Evolutionary conservation across 2,113 vertebrate genomes (phyloP), one percentile per base, ranked within the genome.

Genomic region (Anhinga rufa): DNA sequence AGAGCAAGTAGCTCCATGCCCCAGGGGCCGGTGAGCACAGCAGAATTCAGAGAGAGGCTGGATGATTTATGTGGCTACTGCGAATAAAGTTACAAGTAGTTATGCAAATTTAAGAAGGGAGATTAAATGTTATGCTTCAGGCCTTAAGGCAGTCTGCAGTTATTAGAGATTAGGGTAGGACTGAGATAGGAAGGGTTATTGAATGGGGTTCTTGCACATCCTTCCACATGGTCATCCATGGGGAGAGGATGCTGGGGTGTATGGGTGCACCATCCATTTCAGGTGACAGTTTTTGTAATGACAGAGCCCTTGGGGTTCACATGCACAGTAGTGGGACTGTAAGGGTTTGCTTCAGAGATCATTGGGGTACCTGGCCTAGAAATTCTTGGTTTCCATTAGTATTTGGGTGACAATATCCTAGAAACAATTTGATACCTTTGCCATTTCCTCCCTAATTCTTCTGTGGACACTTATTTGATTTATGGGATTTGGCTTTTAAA

Each of bases 221-320:
- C 26, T 84, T 81, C 42, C 24, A 31, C 9, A 2, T 0, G 18
- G 21, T 20, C 17, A 26, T 4, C 6, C 5, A 3, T 11, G 25
- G 31, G 18, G 7, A 86, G 22, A 31, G 55, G 51, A 28, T 42
- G 32, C 34, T 71, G 40, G 46, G 74, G 14, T 0, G 0, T 7
- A 16, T 2, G 9, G 22, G 25, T 6, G 11, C 57, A 14, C 14
- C 2, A 1, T 9, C 5, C 2, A 0, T 49, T 54, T 79, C 57
- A 64, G 32, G 31, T 34, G 28, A 64, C 14, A n/a, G 20, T 7
- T 49, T 92, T 17, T n/a, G 42, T 34, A 65, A 48, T 2, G 5
- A 10, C 9, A 51, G 77, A 76, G 25, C 44, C n/a, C 44, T 58
- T 49, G 40, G 18, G 22, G 66, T 38, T 72, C 68, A 44, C 34